Conservation (phyloP, 1,140 invertebrate genomes). For the Drosophila ohnishii region DNA sequence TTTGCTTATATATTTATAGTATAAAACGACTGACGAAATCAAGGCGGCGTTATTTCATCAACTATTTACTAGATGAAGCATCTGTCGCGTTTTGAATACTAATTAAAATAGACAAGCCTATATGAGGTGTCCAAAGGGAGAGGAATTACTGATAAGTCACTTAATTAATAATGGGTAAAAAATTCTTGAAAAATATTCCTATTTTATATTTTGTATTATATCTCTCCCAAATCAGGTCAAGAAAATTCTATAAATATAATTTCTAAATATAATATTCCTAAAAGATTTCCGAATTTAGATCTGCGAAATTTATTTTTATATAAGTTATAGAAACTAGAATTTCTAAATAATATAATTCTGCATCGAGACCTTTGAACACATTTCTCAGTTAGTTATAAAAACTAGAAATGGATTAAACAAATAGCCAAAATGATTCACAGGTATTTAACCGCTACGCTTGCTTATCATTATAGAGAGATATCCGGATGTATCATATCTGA, state of each 20-base stretch:
- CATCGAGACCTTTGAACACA: neutral
- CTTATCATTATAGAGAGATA: conserved; percentile 25
- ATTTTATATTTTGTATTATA: neutral
- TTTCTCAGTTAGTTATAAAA: too few relatives aligned
- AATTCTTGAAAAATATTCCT: neutral
- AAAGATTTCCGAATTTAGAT: neutral
- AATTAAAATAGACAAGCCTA: conserved; percentile 13
- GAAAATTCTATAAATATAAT: neutral
- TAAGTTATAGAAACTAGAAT: neutral
- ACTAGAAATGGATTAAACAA: conserved; percentile 3
- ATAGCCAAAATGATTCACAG: conserved; percentile 10
- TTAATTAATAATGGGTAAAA: neutral
- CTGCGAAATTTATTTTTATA: neutral
- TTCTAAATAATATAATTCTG: neutral
- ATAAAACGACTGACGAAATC: conserved; percentile 46
- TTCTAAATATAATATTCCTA: neutral
- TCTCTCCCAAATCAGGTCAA: neutral
- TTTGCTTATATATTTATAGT: conserved; percentile 12
- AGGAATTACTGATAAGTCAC: conserved; percentile 5
- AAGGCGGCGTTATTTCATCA: conserved; percentile 38
- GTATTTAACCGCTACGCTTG: neutral
- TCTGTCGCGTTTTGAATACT: conserved; percentile 1
- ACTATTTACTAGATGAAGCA: conserved; percentile 34
- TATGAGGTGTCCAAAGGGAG: neutral
- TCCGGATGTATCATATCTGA: conserved; percentile 37